Conservation (phyloP, 1,140 invertebrate species). For the Campodea augens region DNA sequence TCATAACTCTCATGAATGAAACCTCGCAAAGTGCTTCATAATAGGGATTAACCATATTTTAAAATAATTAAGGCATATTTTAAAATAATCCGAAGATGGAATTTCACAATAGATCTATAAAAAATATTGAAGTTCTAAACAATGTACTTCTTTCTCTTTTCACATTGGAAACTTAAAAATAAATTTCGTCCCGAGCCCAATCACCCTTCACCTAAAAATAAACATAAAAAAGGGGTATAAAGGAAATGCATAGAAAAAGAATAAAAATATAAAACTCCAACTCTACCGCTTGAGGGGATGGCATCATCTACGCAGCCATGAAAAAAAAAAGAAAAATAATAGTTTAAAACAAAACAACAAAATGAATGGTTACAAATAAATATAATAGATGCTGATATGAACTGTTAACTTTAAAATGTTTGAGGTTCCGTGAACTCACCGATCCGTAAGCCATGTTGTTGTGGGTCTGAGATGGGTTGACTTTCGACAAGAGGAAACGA, state of each 20-base stretch:
- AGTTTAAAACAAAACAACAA: too few species aligned
- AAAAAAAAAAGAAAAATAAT: too few species aligned
- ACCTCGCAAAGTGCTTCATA: conserved; percentile 2
- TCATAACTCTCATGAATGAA: conserved; percentile 12
- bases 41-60: conserved; percentile 1
- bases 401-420: too few species aligned
- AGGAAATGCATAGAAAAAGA: too few species aligned
- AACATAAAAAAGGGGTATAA: conserved; percentile 18
- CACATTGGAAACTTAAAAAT: background rate
- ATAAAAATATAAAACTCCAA: too few species aligned
- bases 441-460: conserved; percentile 92
- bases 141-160: conserved; percentile 1
- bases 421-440: too few species aligned
- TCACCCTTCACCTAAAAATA: conserved; percentile 2
- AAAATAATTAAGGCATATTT: background rate
- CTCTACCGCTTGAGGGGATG: too few species aligned
- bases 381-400: too few species aligned
- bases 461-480: conserved; percentile 99
- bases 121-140: background rate
- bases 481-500: conserved; percentile 93
- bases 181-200: background rate
- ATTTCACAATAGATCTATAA: conserved; percentile 1
- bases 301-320: too few species aligned
- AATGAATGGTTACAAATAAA: too few species aligned
- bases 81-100: background rate